Evolutionary conservation across 2,888 invertebrate species (phyloP).

Genomic region (Argyra leucocephala): DNA sequence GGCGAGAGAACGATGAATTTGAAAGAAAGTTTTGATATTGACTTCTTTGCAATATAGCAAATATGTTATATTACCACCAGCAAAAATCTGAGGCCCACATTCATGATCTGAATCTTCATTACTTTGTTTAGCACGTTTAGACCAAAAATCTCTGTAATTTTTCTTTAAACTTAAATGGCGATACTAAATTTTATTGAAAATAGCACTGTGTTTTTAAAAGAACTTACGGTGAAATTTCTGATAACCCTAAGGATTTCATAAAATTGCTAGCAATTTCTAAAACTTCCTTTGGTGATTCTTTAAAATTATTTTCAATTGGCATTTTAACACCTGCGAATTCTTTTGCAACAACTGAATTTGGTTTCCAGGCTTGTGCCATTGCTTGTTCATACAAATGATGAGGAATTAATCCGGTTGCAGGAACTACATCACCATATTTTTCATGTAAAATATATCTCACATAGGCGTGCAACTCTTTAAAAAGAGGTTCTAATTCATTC

Average conservation of each 20-base stretch:
- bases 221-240: neutral
- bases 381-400: constrained; percentile 17
- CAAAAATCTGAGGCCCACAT: constrained; percentile 23
- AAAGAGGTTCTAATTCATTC: constrained; percentile 68
- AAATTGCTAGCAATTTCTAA: constrained; percentile 70
- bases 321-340: constrained; percentile 27
- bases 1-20: constrained; percentile 54
- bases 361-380: constrained; percentile 24
- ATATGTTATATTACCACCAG: constrained; percentile 24
- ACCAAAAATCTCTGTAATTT: constrained; percentile 23
- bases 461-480: constrained; percentile 73
- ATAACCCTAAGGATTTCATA: constrained; percentile 58
- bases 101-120: constrained; percentile 19
- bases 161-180: neutral
- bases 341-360: constrained; percentile 26
- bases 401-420: constrained; percentile 15
- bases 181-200: neutral
- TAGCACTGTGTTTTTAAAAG: too few relatives aligned
- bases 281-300: constrained; percentile 54
- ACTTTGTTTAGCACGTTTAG: constrained; percentile 24
- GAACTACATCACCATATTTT: constrained; percentile 13
- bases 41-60: constrained; percentile 51
- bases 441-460: constrained; percentile 55
- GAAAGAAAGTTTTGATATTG: constrained; percentile 45
- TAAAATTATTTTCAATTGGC: constrained; percentile 48